These are phyloP conservation scores for Glaucidium brasilianum DNA, from an alignment of 2,113 vertebrate genomes.

Conservation along the genomic window DNA sequence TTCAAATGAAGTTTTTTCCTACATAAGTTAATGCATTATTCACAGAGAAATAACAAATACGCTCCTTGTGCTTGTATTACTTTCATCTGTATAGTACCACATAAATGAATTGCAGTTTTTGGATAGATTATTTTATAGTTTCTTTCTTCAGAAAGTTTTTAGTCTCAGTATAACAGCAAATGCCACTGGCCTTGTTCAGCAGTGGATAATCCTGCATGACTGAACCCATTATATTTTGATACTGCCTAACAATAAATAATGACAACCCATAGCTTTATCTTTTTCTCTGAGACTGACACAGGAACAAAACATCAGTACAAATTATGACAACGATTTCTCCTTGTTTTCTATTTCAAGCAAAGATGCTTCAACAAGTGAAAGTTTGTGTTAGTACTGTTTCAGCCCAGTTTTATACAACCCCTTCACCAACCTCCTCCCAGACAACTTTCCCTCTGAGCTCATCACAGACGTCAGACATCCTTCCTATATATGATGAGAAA, in stretches of 20 bases:
- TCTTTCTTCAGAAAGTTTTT: not conserved
- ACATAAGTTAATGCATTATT: not conserved
- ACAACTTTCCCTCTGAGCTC: not conserved
- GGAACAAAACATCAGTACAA: not conserved
- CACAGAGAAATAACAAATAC: not conserved
- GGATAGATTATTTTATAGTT: not conserved
- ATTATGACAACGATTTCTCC: not conserved
- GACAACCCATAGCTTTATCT: not conserved
- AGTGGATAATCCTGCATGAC: not conserved
- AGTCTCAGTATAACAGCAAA: not conserved
- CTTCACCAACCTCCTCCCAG: not conserved
- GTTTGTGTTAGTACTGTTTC: not conserved
- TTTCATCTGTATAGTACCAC: not conserved
- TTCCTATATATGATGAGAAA: not conserved
- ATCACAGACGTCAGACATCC: accelerated
- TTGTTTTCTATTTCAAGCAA: not conserved
- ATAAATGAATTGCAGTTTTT: not conserved
- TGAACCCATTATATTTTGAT: not conserved
- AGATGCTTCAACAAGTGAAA: not conserved
- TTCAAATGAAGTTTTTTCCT: not conserved
- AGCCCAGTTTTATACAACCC: not conserved
- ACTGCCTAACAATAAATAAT: not conserved
- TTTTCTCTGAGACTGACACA: not conserved
- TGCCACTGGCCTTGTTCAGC: not conserved
- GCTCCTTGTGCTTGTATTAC: not conserved